Evolutionary conservation across 2,888 invertebrate genomes (phyloP).

Genomic region (Onthophagus sagittarius): DNA sequence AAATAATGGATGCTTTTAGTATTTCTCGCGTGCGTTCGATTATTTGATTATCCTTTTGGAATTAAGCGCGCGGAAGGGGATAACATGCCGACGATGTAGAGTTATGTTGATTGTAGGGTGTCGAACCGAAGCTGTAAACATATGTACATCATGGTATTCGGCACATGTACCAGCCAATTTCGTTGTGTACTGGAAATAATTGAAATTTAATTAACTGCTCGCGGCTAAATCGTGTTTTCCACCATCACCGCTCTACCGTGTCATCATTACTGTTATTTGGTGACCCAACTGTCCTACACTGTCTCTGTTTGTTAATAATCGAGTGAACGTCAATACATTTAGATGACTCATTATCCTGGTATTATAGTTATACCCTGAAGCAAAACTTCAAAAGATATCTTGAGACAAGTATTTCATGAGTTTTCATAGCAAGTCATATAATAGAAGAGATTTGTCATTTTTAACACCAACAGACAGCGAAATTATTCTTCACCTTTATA

Average conservation of each 20-base stretch:
- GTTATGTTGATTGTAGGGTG: background rate
- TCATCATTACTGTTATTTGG: background rate
- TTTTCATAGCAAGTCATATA: no score
- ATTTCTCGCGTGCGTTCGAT: no score
- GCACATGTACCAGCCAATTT: background rate
- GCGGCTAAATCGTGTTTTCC: background rate
- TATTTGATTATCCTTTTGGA: background rate
- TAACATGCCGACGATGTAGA: background rate
- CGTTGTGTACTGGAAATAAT: background rate
- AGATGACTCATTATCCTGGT: no score
- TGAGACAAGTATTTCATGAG: no score
- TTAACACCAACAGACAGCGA: no score
- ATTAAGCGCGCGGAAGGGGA: background rate
- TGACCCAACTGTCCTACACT: background rate
- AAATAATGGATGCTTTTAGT: no score
- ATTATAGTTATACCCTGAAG: no score
- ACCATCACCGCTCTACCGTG: background rate
- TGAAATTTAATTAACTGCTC: background rate
- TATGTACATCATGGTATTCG: background rate
- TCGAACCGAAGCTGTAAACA: background rate
- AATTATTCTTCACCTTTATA: no score
- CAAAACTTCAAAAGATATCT: no score
- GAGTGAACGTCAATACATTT: no score
- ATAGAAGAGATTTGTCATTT: no score
- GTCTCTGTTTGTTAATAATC: background rate